A percentile compares a stretch with the other conserved stretches of the same genome.
Conservation (phyloP, 2,113 vertebrate genomes). For the Pluvianellus socialis region DNA sequence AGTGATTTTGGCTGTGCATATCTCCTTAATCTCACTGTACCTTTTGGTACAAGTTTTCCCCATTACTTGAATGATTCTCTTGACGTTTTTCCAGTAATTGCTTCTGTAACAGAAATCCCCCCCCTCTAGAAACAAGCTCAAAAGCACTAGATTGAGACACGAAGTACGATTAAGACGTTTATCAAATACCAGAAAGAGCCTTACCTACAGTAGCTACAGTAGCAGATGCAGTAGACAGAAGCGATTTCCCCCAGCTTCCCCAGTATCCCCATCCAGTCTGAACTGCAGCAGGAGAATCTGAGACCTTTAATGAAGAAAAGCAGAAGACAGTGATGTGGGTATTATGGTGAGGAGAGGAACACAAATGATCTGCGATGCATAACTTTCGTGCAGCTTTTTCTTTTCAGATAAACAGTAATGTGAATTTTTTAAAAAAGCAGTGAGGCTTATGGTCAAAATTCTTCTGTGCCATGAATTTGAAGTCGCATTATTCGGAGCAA, state of each 20-base stretch:
- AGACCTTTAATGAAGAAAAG: constrained; percentile 63
- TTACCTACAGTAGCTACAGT: constrained; percentile 95
- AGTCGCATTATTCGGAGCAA: background rate
- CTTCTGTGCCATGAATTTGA: background rate
- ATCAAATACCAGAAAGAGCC: constrained; percentile 27
- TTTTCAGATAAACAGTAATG: background rate
- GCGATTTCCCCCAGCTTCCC: constrained; percentile 96
- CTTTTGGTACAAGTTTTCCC: background rate
- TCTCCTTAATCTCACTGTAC: background rate
- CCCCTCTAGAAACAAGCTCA: background rate
- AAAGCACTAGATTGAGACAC: background rate
- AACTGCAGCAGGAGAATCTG: constrained; percentile 67
- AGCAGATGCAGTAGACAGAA: constrained; percentile 91
- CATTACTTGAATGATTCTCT: background rate
- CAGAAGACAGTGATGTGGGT: background rate
- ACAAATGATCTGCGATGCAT: background rate
- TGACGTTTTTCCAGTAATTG: background rate
- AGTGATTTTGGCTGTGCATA: background rate
- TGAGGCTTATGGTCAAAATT: background rate
- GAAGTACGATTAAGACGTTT: background rate
- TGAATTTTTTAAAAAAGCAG: background rate
- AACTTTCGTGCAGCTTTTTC: background rate
- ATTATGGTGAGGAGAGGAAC: background rate
- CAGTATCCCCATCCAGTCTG: constrained; percentile 92
- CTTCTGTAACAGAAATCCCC: background rate